Conservation (phyloP, 2,797 vertebrate genomes). For the Melanotaenia trifasciata region DNA sequence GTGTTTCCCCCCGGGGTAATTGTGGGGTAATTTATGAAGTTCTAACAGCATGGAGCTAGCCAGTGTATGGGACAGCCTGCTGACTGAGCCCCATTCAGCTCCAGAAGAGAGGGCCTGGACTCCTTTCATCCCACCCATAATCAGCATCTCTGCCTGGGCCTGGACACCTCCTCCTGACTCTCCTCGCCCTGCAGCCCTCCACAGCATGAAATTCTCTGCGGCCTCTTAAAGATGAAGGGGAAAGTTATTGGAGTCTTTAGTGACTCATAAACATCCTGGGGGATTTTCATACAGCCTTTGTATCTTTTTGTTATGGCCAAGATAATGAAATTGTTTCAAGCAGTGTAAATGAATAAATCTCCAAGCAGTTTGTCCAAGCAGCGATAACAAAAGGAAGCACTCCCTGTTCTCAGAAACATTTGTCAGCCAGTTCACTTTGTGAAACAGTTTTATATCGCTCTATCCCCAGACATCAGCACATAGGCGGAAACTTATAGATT, state of each 20-base stretch:
- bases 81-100: constrained; percentile 81
- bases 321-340: constrained; percentile 83
- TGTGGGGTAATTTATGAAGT: constrained; percentile 86
- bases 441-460: constrained; percentile 73
- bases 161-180: constrained; percentile 48
- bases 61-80: constrained; percentile 84
- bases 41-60: constrained; percentile 80
- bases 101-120: constrained; percentile 63
- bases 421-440: constrained; percentile 65
- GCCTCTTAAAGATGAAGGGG: constrained; percentile 79
- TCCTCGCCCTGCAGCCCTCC: constrained; percentile 69
- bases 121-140: constrained; percentile 77
- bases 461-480: constrained; percentile 20
- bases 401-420: constrained; percentile 69
- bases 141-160: constrained; percentile 67
- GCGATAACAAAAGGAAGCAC: constrained; percentile 69
- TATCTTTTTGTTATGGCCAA: constrained; percentile 76
- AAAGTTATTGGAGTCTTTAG: constrained; percentile 88
- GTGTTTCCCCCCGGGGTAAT: constrained; percentile 74
- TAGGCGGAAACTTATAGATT: constrained; percentile 22
- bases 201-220: constrained; percentile 67
- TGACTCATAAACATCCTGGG: constrained; percentile 85
- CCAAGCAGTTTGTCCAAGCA: constrained; percentile 57
- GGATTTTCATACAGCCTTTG: constrained; percentile 80
- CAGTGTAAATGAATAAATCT: constrained; percentile 85